These are phyloP conservation scores for Coracopsis vasa DNA, from an alignment of 2,113 vertebrate genomes.

Conservation along the genomic window DNA sequence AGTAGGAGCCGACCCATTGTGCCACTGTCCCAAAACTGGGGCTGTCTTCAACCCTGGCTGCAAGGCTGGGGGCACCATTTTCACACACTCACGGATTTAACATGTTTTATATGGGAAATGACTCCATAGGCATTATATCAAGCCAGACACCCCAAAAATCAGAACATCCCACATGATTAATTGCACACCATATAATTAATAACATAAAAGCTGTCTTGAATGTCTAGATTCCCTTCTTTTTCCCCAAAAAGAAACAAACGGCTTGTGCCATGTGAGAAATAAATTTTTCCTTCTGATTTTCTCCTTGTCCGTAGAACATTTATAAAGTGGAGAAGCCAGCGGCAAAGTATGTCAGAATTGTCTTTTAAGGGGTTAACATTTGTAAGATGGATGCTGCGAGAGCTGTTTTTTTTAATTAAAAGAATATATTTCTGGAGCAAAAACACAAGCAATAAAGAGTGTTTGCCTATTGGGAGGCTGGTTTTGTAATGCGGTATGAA, in stretches of 20 bases:
- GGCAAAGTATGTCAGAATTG: constrained; percentile 52
- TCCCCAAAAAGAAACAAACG: neutral
- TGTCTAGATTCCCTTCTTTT: neutral
- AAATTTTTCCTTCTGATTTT: constrained; percentile 49
- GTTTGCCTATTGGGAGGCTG: constrained; percentile 71
- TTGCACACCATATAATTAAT: neutral
- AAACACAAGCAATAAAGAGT: constrained; percentile 66
- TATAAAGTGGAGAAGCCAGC: constrained; percentile 51
- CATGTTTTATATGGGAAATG: neutral
- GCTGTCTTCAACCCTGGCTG: neutral
- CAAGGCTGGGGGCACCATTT: neutral
- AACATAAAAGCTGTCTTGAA: neutral
- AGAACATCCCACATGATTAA: neutral
- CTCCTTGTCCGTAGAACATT: constrained; percentile 23
- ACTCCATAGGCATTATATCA: neutral
- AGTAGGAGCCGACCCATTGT: neutral
- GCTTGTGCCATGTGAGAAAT: neutral
- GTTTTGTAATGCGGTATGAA: constrained; percentile 71
- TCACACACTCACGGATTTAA: accelerated
- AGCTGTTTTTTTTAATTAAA: constrained; percentile 64
- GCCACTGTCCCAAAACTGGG: accelerated
- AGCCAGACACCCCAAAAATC: neutral
- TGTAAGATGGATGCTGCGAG: constrained; percentile 60
- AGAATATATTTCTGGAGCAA: constrained; percentile 69
- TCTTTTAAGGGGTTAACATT: constrained; percentile 66